Percentiles rank a stretch among this genome's conserved stretches.
These are phyloP conservation scores for Sparus aurata DNA, from an alignment of 2,797 vertebrate species.

Conservation along the genomic window DNA sequence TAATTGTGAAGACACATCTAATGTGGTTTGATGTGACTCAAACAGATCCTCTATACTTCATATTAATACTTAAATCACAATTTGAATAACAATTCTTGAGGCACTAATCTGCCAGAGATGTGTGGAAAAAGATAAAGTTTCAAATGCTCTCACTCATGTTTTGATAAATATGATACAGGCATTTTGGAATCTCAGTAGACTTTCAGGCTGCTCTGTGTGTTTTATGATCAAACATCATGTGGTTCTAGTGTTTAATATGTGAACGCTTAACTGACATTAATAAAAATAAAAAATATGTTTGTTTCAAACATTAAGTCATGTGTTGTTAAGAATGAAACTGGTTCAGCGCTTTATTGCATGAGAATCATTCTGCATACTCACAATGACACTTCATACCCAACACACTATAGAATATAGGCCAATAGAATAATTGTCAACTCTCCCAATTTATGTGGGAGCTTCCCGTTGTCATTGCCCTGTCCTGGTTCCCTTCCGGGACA, in stretches of 20 bases:
- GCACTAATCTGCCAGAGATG: conserved; percentile 2
- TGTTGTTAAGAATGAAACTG: background rate
- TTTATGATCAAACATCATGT: conserved; percentile 15
- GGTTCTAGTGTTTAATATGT: background rate
- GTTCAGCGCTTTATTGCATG: background rate
- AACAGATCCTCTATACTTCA: background rate
- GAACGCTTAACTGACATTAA: background rate
- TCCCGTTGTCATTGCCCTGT: too few relatives aligned
- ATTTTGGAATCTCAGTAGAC: conserved; percentile 30
- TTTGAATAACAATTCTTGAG: conserved; percentile 1
- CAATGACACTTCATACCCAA: background rate
- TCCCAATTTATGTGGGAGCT: too few relatives aligned
- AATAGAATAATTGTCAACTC: too few relatives aligned
- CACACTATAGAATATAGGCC: background rate
- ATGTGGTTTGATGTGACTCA: background rate
- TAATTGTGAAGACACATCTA: background rate
- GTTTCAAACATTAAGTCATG: background rate
- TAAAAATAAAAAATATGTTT: background rate
- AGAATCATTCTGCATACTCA: background rate
- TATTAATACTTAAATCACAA: background rate
- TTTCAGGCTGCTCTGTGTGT: background rate
- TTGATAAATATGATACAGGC: conserved; percentile 13
- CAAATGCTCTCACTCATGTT: background rate
- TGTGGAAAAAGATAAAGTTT: conserved; percentile 7
- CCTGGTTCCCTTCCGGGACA: too few relatives aligned